phyloP scores from a whole-genome alignment of 2,113 vertebrate species.

The Caretta caretta region DNA sequence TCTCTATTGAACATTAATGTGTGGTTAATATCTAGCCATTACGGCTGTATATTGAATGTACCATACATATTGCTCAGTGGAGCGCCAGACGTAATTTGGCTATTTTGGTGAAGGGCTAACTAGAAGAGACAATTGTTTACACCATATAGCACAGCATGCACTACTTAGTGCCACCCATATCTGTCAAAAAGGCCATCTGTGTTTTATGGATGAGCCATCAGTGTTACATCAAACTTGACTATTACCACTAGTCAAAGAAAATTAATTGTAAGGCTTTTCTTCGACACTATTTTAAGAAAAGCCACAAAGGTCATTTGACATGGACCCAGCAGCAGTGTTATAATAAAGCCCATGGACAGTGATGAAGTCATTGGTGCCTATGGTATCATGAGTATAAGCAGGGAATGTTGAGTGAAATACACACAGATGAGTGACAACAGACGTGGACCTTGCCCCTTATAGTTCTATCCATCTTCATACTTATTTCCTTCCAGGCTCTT shows the following conservation, averaged over 20 bases:
- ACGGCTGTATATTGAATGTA: accelerated
- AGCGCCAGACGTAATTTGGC: neutral
- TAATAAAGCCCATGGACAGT: neutral
- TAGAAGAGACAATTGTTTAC: neutral
- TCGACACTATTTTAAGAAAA: neutral
- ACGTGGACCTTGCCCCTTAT: accelerated
- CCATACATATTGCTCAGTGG: accelerated
- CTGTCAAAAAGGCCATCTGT: neutral
- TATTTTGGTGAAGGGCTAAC: accelerated
- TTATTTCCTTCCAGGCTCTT: neutral
- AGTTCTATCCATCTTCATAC: accelerated
- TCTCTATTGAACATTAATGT: accelerated
- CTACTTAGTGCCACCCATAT: accelerated
- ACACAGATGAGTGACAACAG: neutral
- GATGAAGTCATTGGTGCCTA: neutral
- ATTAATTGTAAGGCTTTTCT: neutral
- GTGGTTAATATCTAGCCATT: accelerated
- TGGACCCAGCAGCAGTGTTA: neutral
- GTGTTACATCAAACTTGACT: neutral
- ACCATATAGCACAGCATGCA: neutral
- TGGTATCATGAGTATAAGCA: neutral
- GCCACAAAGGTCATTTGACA: neutral
- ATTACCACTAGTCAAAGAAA: neutral
- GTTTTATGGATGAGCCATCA: too few relatives aligned
- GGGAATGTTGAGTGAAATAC: too few relatives aligned